A percentile compares a stretch with the other conserved stretches of the same genome.
Evolutionary conservation across 2,113 vertebrate species (phyloP).

Genomic region (Menura novaehollandiae): DNA sequence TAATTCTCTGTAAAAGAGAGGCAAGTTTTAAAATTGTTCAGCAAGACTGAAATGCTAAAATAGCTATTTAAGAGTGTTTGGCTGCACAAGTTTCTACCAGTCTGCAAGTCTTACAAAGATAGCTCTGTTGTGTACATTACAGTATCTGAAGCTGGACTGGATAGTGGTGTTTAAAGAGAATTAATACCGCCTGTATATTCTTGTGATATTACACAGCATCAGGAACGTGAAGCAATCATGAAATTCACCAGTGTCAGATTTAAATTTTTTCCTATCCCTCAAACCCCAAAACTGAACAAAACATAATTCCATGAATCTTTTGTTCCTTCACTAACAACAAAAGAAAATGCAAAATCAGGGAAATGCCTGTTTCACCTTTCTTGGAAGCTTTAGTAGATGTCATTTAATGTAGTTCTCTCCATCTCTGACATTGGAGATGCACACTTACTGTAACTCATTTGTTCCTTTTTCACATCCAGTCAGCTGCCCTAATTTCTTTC

Average conservation of each 20-base stretch:
- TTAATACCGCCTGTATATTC: background rate
- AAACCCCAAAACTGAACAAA: background rate
- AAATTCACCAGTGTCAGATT: background rate
- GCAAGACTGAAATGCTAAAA: background rate
- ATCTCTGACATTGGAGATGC: rapidly evolving
- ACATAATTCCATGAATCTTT: background rate
- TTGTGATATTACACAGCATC: background rate
- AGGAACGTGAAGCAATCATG: rapidly evolving
- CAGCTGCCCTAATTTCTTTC: background rate
- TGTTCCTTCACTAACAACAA: background rate
- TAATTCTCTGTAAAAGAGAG: background rate
- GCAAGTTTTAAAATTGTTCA: background rate
- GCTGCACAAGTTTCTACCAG: background rate
- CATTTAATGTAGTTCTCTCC: background rate
- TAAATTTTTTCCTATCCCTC: background rate
- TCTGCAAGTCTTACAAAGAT: background rate
- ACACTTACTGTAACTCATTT: background rate
- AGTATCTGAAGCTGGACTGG: background rate
- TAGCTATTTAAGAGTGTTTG: background rate
- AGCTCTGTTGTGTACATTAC: background rate
- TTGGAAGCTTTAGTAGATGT: background rate
- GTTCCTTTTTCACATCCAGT: background rate
- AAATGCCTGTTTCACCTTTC: background rate
- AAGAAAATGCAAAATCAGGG: rapidly evolving
- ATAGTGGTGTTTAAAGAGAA: background rate